Conservation (phyloP, 2,888 invertebrate species). For the Andrena flavipes region DNA sequence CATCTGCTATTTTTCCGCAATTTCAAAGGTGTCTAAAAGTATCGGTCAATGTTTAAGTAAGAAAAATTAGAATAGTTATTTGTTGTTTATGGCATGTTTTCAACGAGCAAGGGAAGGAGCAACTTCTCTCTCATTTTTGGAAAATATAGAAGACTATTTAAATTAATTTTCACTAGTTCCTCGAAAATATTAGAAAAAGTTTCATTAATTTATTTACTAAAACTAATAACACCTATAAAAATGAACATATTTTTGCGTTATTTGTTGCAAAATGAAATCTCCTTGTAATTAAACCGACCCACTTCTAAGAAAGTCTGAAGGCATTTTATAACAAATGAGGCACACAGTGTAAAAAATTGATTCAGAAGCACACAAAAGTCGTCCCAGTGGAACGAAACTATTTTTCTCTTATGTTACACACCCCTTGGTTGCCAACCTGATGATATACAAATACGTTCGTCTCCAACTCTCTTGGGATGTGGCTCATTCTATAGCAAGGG, state of each 20-base stretch:
- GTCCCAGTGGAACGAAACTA: neutral
- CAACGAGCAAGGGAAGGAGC: too few relatives aligned
- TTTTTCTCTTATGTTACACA: slow-evolving; percentile 10
- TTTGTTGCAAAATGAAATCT: too few relatives aligned
- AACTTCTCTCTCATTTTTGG: too few relatives aligned
- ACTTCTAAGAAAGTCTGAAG: neutral
- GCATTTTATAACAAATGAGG: neutral
- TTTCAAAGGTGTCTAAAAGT: slow-evolving; percentile 21
- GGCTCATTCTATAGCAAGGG: slow-evolving; percentile 52
- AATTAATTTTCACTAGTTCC: too few relatives aligned
- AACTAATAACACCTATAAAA: too few relatives aligned
- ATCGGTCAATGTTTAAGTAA: slow-evolving; percentile 22
- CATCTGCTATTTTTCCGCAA: slow-evolving; percentile 10
- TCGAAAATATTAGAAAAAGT: too few relatives aligned
- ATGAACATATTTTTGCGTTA: too few relatives aligned
- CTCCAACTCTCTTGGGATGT: slow-evolving; percentile 63
- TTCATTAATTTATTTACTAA: too few relatives aligned
- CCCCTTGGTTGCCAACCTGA: slow-evolving; percentile 40
- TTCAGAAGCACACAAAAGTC: neutral
- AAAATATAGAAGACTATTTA: too few relatives aligned
- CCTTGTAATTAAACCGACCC: too few relatives aligned
- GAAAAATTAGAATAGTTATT: neutral
- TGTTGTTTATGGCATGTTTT: too few relatives aligned
- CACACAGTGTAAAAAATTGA: neutral
- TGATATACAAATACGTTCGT: slow-evolving; percentile 75